Percentiles rank a stretch among this genome's conserved stretches.
Conservation (phyloP, 2,113 vertebrate genomes). For the Pterophyllum scalare region DNA sequence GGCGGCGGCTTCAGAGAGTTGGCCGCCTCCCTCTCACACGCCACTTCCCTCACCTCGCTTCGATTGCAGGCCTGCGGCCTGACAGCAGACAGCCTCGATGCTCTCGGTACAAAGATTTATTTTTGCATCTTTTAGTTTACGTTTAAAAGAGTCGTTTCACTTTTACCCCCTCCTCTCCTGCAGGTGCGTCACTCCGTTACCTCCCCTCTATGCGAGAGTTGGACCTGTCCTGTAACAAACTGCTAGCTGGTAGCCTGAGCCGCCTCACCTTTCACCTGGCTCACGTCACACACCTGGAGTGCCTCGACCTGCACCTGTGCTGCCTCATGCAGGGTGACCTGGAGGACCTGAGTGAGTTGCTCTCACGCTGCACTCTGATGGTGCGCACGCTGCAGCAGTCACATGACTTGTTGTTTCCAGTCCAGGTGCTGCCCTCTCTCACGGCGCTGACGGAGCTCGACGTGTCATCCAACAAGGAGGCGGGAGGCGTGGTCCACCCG, state of each 20-base stretch:
- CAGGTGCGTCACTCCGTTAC: constrained; percentile 81
- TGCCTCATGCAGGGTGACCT: constrained; percentile 81
- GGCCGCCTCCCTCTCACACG: constrained; percentile 76
- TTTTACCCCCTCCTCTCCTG: neutral
- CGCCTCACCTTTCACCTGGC: constrained; percentile 73
- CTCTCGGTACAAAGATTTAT: constrained; percentile 77
- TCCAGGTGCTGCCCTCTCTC: constrained; percentile 87
- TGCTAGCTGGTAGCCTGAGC: constrained; percentile 81
- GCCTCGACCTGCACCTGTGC: constrained; percentile 87
- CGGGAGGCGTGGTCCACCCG: constrained; percentile 74
- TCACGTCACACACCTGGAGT: constrained; percentile 79
- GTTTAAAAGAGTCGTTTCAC: neutral
- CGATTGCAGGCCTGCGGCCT: constrained; percentile 87
- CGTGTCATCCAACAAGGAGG: constrained; percentile 86
- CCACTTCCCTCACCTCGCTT: constrained; percentile 78
- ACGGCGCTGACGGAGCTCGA: constrained; percentile 83
- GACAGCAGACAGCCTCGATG: constrained; percentile 71
- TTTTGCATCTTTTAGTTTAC: neutral
- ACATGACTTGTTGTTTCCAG: constrained; percentile 73
- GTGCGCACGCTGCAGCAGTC: accelerated
- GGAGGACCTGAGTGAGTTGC: constrained; percentile 80
- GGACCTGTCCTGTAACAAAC: constrained; percentile 88
- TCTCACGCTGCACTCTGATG: accelerated
- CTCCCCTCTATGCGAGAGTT: constrained; percentile 80
- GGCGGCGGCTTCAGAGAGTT: constrained; percentile 72